A percentile compares a stretch with the other conserved stretches of the same genome.
Evolutionary conservation across 2,797 vertebrate species (phyloP).

Genomic region (Momotus momota): DNA sequence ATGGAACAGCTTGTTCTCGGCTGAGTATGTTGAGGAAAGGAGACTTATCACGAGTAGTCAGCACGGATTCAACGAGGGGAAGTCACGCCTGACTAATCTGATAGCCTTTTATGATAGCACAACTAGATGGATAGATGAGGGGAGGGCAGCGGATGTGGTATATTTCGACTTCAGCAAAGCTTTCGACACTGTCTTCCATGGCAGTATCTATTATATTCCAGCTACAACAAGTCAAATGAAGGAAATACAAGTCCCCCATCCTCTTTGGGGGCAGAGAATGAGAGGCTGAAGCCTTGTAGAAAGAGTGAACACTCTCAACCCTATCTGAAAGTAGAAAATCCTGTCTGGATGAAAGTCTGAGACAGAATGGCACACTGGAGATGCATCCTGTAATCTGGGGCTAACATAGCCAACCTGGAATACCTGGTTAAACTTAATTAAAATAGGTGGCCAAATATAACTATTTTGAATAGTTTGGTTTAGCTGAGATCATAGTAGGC

Average conservation of each 20-base stretch:
- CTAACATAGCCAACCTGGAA: neutral
- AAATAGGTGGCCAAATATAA: neutral
- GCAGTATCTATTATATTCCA: neutral
- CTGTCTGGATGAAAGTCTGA: neutral
- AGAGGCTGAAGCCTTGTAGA: neutral
- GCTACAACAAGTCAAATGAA: neutral
- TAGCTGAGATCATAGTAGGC: neutral
- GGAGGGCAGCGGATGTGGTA: too few species aligned
- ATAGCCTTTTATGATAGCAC: too few species aligned
- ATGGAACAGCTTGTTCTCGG: too few species aligned
- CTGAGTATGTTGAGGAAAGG: too few species aligned
- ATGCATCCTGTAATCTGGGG: neutral
- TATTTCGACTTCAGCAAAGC: too few species aligned
- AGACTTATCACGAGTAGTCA: too few species aligned
- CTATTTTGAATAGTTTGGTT: neutral
- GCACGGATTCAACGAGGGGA: too few species aligned
- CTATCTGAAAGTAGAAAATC: neutral
- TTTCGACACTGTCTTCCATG: too few species aligned
- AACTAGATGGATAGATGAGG: too few species aligned
- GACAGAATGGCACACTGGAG: neutral
- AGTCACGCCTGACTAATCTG: too few species aligned
- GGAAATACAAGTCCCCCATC: neutral
- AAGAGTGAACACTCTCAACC: neutral
- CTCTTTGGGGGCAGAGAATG: neutral
- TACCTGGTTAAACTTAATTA: neutral